phyloP scores from a whole-genome alignment of 2,113 vertebrate genomes.

The Percina caprodes region DNA sequence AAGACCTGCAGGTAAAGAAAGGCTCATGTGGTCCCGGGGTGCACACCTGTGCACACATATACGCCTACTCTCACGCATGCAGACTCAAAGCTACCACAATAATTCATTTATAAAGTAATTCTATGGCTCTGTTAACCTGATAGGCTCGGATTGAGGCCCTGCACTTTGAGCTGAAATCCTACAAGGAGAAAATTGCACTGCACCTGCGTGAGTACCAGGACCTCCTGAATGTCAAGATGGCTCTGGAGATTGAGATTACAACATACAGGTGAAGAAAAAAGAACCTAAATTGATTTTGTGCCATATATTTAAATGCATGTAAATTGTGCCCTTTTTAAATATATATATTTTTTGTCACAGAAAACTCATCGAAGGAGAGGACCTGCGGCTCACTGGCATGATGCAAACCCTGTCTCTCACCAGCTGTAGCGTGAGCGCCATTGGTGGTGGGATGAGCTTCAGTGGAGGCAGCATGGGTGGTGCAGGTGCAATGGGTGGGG shows the following conservation, averaged over 20 bases:
- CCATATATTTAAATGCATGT: not conserved
- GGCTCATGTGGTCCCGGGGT: conserved; percentile 4
- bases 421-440: conserved; percentile 57
- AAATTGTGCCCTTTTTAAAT: not conserved
- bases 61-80: conserved; percentile 3
- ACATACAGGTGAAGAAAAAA: conserved; percentile 80
- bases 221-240: conserved; percentile 85
- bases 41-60: conserved; percentile 24
- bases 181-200: conserved; percentile 81
- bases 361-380: conserved; percentile 86
- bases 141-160: conserved; percentile 75
- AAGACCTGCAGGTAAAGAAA: conserved; percentile 71
- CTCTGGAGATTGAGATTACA: conserved; percentile 85
- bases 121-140: not conserved
- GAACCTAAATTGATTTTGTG: not conserved
- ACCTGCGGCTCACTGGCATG: conserved; percentile 79
- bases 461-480: conserved; percentile 63
- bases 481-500: conserved; percentile 47
- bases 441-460: conserved; percentile 63
- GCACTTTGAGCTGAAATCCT: conserved; percentile 78
- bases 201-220: conserved; percentile 86
- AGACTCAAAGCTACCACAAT: conserved; percentile 1
- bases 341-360: conserved; percentile 49
- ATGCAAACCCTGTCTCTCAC: conserved; percentile 75
- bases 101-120: not conserved